A percentile compares a stretch with the other conserved stretches of the same genome.
phyloP scores from a whole-genome alignment of 2,113 vertebrate genomes.

The Monopterus albus region DNA sequence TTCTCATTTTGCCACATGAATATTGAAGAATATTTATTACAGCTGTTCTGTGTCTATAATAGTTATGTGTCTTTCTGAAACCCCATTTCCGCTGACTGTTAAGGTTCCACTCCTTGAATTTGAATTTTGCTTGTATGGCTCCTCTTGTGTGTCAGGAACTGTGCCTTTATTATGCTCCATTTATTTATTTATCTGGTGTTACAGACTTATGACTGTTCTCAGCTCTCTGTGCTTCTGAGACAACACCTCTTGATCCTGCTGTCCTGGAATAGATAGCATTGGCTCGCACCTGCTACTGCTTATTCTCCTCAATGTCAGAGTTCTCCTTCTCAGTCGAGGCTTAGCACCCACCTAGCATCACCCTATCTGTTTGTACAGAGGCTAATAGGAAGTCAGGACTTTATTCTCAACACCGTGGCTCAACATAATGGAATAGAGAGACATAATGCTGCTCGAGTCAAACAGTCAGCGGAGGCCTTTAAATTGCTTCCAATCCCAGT shows the following conservation, averaged over 20 bases:
- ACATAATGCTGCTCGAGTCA: conserved; percentile 76
- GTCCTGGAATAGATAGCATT: conserved; percentile 15
- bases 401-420: conserved; percentile 70
- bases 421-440: conserved; percentile 77
- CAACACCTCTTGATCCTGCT: conserved; percentile 32
- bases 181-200: neutral
- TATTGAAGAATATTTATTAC: no score
- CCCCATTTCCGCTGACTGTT: no score
- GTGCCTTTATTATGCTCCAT: neutral
- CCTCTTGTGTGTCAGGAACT: neutral
- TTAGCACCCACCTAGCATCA: conserved; percentile 51
- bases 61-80: no score
- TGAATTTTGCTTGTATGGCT: neutral
- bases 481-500: conserved; percentile 80
- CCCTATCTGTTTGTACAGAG: conserved; percentile 74
- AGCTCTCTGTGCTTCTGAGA: neutral
- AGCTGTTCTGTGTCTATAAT: neutral
- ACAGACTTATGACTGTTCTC: conserved; percentile 7
- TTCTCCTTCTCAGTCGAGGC: conserved; percentile 43
- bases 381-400: conserved; percentile 74
- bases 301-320: conserved; percentile 64
- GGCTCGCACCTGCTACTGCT: conserved; percentile 31
- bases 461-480: conserved; percentile 74
- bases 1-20: neutral
- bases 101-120: neutral